Percentiles rank a stretch among this genome's conserved stretches.
phyloP scores from a whole-genome alignment of 2,888 invertebrate species.

The Sussaba pulchella region DNA sequence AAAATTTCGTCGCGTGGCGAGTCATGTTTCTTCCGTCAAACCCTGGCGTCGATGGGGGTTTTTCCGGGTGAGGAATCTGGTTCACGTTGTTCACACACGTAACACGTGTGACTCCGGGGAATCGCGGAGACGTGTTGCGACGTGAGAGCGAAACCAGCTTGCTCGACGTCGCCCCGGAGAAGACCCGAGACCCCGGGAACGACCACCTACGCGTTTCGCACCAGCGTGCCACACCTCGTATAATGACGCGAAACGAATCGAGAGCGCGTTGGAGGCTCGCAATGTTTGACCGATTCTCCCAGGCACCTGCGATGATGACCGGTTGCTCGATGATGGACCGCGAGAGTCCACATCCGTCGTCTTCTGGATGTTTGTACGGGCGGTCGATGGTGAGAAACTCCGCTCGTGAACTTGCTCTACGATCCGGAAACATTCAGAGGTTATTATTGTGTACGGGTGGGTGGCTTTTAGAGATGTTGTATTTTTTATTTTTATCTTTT shows the following conservation, averaged over 20 bases:
- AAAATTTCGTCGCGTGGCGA: too few relatives aligned
- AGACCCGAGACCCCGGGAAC: conserved; percentile 59
- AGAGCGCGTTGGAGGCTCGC: conserved; percentile 47
- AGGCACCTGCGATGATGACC: conserved; percentile 73
- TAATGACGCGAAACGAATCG: conserved; percentile 80
- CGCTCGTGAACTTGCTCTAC: neutral
- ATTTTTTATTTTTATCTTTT: neutral
- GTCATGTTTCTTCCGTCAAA: conserved; percentile 36
- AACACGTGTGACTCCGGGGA: conserved; percentile 26
- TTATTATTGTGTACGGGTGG: neutral
- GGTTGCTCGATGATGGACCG: conserved; percentile 72
- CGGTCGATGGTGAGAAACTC: conserved; percentile 15
- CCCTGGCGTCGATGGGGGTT: conserved; percentile 11
- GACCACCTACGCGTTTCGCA: conserved; percentile 78
- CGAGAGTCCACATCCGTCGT: conserved; percentile 49
- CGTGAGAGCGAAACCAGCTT: conserved; percentile 42
- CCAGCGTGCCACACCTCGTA: conserved; percentile 79
- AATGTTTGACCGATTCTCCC: conserved; percentile 75
- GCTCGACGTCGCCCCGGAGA: conserved; percentile 42
- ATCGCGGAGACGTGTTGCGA: conserved; percentile 19
- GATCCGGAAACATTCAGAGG: neutral
- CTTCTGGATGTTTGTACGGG: conserved; percentile 44
- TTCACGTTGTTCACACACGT: conserved; percentile 54
- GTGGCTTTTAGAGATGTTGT: too few relatives aligned
- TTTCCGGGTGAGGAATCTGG: conserved; percentile 44